Evolutionary conservation across 2,888 invertebrate genomes (phyloP).

Genomic region (Dorcus parallelipipedus): DNA sequence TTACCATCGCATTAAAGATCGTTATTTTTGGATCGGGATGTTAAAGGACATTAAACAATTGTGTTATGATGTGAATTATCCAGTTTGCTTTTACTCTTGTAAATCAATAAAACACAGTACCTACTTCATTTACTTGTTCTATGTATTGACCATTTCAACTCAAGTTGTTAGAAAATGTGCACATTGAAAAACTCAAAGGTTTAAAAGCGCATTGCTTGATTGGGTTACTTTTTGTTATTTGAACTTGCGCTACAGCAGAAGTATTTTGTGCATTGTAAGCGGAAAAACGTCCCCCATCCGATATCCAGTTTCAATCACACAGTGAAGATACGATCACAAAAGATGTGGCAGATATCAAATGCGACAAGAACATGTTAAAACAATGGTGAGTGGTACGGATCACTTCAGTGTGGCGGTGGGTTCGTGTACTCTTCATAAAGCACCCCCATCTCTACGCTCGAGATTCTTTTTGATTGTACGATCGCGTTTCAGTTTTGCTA

Average conservation of each 20-base stretch:
- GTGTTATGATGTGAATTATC: too few species aligned
- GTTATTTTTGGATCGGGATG: too few species aligned
- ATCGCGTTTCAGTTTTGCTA: conserved; percentile 11
- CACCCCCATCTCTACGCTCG: conserved; percentile 22
- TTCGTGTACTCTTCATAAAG: conserved; percentile 14
- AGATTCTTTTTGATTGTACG: conserved; percentile 6
- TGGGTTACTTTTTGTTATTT: too few species aligned
- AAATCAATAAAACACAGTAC: too few species aligned
- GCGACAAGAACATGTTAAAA: conserved; percentile 31
- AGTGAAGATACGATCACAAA: conserved; percentile 30
- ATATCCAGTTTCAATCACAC: conserved; percentile 29
- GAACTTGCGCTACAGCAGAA: background rate
- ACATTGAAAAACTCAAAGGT: too few species aligned
- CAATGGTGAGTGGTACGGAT: conserved; percentile 28
- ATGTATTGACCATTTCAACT: too few species aligned
- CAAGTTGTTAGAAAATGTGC: too few species aligned
- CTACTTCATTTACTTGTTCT: too few species aligned
- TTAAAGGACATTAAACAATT: too few species aligned
- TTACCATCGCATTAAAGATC: too few species aligned
- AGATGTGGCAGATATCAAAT: conserved; percentile 29
- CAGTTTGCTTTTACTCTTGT: too few species aligned
- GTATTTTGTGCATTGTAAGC: conserved; percentile 19
- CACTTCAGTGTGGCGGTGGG: conserved; percentile 24
- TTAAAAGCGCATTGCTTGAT: too few species aligned
- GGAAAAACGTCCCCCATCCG: conserved; percentile 23